Percentiles rank a stretch among this genome's conserved stretches.
Evolutionary conservation across 2,113 vertebrate species (phyloP).

Genomic region (Okapia johnstoni): DNA sequence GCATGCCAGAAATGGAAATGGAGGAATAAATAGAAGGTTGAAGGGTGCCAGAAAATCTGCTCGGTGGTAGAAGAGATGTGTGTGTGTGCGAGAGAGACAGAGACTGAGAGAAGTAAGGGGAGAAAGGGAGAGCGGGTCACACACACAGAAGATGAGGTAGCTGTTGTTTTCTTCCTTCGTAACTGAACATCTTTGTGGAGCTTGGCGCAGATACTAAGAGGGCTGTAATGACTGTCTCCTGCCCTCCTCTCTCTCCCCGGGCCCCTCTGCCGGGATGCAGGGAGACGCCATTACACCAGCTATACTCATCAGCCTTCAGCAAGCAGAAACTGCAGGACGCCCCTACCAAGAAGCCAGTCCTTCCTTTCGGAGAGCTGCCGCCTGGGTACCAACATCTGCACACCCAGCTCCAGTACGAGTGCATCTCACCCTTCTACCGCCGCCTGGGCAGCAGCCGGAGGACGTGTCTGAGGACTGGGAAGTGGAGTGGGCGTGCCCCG

Average conservation of each 20-base stretch:
- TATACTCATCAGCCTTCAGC: slow-evolving; percentile 86
- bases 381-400: slow-evolving; percentile 92
- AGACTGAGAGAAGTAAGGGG: not conserved
- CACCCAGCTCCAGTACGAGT: slow-evolving; percentile 94
- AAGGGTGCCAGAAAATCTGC: not conserved
- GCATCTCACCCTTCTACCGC: slow-evolving; percentile 91
- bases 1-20: slow-evolving; percentile 36
- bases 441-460: slow-evolving; percentile 93
- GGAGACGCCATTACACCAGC: slow-evolving; percentile 92
- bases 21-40: not conserved
- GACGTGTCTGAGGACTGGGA: slow-evolving; percentile 95
- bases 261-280: slow-evolving; percentile 75
- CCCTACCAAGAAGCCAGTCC: slow-evolving; percentile 85
- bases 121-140: not conserved
- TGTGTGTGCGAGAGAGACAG: not conserved
- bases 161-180: not conserved
- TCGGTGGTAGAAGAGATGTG: not conserved
- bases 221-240: not conserved
- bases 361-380: slow-evolving; percentile 85
- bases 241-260: not conserved
- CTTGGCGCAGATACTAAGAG: not conserved
- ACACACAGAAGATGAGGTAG: not conserved
- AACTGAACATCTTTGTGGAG: not conserved
- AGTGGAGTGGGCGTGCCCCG: slow-evolving; percentile 97
- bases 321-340: slow-evolving; percentile 79